Evolutionary conservation across 2,113 vertebrate genomes (phyloP).

Genomic region (Acrocephalus arundinaceus): DNA sequence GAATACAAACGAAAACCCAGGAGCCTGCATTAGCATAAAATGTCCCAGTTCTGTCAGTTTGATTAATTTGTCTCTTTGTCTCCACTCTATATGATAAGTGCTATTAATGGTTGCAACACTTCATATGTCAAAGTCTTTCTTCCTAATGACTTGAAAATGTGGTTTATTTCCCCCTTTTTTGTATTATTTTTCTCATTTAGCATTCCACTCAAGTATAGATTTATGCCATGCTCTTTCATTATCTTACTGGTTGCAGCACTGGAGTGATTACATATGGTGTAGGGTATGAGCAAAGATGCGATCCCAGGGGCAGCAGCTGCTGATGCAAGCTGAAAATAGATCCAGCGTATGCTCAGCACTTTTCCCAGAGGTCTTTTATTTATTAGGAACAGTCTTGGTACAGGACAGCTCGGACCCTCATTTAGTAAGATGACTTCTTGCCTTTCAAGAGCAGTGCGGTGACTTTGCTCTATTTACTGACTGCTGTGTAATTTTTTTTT

Average conservation of each 20-base stretch:
- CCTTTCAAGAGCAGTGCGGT: slow-evolving; percentile 71
- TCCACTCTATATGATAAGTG: slow-evolving; percentile 86
- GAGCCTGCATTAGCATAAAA: slow-evolving; percentile 84
- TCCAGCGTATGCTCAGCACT: slow-evolving; percentile 89
- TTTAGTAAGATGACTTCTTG: slow-evolving; percentile 83
- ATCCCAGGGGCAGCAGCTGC: slow-evolving; percentile 92
- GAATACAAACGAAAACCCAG: slow-evolving; percentile 78
- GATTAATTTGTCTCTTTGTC: slow-evolving; percentile 92
- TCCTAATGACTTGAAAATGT: slow-evolving; percentile 85
- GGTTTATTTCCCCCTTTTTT: slow-evolving; percentile 81
- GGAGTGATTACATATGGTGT: slow-evolving; percentile 92
- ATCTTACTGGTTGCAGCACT: slow-evolving; percentile 84
- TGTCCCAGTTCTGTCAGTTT: slow-evolving; percentile 87
- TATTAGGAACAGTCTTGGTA: slow-evolving; percentile 82
- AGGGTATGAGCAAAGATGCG: slow-evolving; percentile 86
- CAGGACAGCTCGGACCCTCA: slow-evolving; percentile 79
- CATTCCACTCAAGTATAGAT: slow-evolving; percentile 81
- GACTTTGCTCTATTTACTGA: slow-evolving; percentile 81
- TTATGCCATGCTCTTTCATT: slow-evolving; percentile 86
- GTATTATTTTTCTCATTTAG: slow-evolving; percentile 83
- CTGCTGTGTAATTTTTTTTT: slow-evolving; percentile 80
- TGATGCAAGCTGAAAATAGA: slow-evolving; percentile 98
- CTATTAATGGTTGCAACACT: slow-evolving; percentile 86
- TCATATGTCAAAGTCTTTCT: slow-evolving; percentile 85
- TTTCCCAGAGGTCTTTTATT: slow-evolving; percentile 90